phyloP scores from a whole-genome alignment of 2,888 invertebrate species.

The Acanthoscelides obtectus region DNA sequence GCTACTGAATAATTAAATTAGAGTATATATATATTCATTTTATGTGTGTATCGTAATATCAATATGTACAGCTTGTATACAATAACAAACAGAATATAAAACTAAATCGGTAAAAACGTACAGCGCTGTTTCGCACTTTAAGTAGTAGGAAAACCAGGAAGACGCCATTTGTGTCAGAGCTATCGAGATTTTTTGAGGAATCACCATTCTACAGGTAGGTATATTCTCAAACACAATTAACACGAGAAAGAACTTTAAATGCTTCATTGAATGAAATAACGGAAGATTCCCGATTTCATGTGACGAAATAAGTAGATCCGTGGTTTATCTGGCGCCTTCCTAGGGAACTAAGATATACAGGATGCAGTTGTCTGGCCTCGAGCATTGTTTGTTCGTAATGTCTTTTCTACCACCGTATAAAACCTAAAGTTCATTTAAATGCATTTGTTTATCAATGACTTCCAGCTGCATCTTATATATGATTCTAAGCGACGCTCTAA shows the following conservation, averaged over 20 bases:
- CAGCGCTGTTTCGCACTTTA: neutral
- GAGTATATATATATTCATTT: constrained; percentile 42
- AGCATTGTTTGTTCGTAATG: neutral
- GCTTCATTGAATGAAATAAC: too few relatives aligned
- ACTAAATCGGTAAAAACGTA: neutral
- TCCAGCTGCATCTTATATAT: neutral
- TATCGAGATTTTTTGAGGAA: too few relatives aligned
- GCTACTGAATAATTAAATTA: constrained; percentile 45
- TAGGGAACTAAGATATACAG: neutral
- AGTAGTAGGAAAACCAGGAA: constrained; percentile 28
- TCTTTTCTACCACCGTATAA: neutral
- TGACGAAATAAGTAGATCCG: too few relatives aligned
- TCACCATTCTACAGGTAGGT: too few relatives aligned
- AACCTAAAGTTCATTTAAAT: neutral
- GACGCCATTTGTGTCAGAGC: constrained; percentile 31
- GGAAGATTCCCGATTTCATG: too few relatives aligned
- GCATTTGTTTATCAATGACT: neutral
- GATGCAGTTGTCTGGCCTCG: neutral
- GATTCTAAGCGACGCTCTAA: neutral
- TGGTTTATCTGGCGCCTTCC: neutral
- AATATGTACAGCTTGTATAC: constrained; percentile 50
- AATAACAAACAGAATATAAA: constrained; percentile 36
- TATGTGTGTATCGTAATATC: constrained; percentile 41
- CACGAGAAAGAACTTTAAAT: too few relatives aligned
- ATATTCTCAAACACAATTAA: too few relatives aligned